Percentiles rank a stretch among this genome's conserved stretches.
Conservation (phyloP, 2,888 invertebrate species). For the Lymantria monacha region DNA sequence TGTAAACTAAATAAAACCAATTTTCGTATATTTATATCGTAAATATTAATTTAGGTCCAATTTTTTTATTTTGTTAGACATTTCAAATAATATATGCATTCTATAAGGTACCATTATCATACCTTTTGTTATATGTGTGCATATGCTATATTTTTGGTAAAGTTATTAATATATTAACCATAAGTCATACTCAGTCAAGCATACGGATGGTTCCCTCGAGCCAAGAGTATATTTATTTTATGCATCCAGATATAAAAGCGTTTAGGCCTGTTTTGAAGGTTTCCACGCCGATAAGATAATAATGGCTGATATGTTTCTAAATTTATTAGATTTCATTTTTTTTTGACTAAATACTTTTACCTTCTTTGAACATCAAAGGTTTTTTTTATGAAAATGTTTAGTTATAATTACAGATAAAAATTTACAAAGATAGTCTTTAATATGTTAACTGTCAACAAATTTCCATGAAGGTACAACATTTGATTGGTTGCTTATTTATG, state of each 20-base stretch:
- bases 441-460: too few relatives aligned
- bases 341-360: too few relatives aligned
- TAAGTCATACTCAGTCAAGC: conserved; percentile 14
- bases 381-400: neutral
- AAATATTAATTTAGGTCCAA: too few relatives aligned
- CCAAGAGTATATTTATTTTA: conserved; percentile 21
- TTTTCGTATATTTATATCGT: too few relatives aligned
- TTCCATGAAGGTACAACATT: too few relatives aligned
- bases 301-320: conserved; percentile 9
- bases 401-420: conserved; percentile 8
- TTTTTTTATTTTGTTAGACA: too few relatives aligned
- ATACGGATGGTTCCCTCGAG: conserved; percentile 18
- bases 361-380: conserved; percentile 2
- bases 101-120: too few relatives aligned
- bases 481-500: too few relatives aligned
- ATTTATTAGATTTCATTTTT: neutral
- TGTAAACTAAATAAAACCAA: too few relatives aligned
- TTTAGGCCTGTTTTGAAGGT: conserved; percentile 4
- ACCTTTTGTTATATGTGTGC: too few relatives aligned
- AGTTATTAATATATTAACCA: conserved; percentile 8
- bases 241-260: conserved; percentile 12
- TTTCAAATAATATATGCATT: too few relatives aligned
- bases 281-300: conserved; percentile 14
- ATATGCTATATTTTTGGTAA: too few relatives aligned
- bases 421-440: conserved; percentile 1